Evolutionary conservation across 2,113 vertebrate genomes (phyloP), one percentile per base, ranked within the genome.

Genomic region (Burhinus oedicnemus): DNA sequence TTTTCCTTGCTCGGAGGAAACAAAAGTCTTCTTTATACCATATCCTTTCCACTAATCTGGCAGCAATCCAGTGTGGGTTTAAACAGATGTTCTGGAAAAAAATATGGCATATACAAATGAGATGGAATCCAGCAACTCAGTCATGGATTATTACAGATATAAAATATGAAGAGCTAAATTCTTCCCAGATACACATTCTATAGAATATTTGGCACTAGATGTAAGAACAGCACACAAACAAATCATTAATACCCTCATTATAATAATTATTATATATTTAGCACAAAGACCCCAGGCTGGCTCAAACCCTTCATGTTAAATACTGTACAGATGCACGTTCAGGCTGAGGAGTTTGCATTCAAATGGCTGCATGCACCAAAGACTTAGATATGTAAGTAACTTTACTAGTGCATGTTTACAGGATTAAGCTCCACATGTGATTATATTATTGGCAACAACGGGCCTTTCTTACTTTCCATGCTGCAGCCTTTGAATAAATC

Each of bases 71-170:
- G 83, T 68, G 90, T 92, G 97, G 96, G 93, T 93, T 97, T 96
- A 97, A 97, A 97, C 97, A 97, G 97, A 97, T 97, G 97, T 97
- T 97, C 92, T 89, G 92, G 88, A 97, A 97, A 97, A 97, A 97
- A 97, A 95, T 93, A 97, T 93, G 95, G 97, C 93, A 95, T 97
- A 90, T 97, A 97, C 93, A 97, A 96, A 97, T 89, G 95, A 96
- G 97, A 95, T 62, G 55, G 92, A 94, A 96, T 95, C 93, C 95
- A 97, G 96, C 85, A 97, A 95, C 78, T 94, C 97, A 96, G 93
- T 93, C 85, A 92, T 96, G 96, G 93, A 92, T 97, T 97, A 95
- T 97, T 97, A 96, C 95, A 97, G 93, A 97, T 95, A 95, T 66
- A 97, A 97, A 96, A 96, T 92, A 90, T 52, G 45, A 93, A 96